phyloP scores from a whole-genome alignment of 2,888 invertebrate species.

The Drosophila anomalipes region DNA sequence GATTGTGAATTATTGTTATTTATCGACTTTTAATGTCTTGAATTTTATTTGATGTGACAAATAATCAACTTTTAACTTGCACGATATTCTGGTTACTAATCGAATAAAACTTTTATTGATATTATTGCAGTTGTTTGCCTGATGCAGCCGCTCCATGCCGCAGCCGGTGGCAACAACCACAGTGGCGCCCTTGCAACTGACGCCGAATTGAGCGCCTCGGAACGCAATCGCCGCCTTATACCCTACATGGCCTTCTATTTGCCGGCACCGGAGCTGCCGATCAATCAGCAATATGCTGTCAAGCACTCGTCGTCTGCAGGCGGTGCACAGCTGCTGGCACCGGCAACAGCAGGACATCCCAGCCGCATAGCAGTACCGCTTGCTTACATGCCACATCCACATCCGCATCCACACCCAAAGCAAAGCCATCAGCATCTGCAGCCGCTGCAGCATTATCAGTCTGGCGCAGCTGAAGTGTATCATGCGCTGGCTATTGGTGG shows the following conservation, averaged over 20 bases:
- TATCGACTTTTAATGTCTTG: neutral
- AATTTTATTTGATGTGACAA: neutral
- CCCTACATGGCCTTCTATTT: conserved; percentile 94
- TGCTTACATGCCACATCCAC: conserved; percentile 78
- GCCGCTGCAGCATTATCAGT: conserved; percentile 61
- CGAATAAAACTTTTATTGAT: neutral
- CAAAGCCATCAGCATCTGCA: neutral
- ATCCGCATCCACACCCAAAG: conserved; percentile 24
- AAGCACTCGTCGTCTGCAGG: conserved; percentile 68
- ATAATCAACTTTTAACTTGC: neutral
- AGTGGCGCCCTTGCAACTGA: conserved; percentile 61
- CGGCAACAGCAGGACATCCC: conserved; percentile 46
- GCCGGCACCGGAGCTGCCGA: conserved; percentile 87
- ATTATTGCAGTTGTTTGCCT: conserved; percentile 31
- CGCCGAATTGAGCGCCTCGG: conserved; percentile 81
- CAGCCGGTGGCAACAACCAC: conserved; percentile 34
- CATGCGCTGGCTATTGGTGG: conserved; percentile 71
- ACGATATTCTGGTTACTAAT: neutral
- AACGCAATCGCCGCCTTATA: conserved; percentile 91
- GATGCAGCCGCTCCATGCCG: conserved; percentile 16
- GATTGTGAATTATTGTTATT: neutral
- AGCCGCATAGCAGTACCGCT: conserved; percentile 78
- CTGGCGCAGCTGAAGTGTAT: conserved; percentile 77
- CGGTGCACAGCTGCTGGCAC: conserved; percentile 64
- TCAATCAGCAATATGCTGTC: conserved; percentile 84